phyloP scores from a whole-genome alignment of 1,140 invertebrate species.

The Saccostrea cuccullata region DNA sequence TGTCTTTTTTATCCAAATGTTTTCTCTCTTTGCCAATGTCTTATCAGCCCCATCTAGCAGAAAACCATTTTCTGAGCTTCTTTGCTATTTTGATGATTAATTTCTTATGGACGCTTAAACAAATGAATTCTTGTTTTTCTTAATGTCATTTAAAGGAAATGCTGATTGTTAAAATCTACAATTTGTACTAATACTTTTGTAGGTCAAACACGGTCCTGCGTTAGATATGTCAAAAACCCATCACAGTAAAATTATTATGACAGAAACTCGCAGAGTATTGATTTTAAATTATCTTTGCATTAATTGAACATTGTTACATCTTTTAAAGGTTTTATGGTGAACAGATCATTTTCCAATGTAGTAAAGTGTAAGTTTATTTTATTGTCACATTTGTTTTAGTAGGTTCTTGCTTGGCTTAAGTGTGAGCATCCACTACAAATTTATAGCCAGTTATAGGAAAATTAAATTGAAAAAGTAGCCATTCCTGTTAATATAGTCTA shows the following conservation, averaged over 20 bases:
- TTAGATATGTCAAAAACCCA: not conserved
- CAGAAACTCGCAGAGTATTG: not conserved
- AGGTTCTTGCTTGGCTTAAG: not conserved
- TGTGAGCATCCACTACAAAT: not conserved
- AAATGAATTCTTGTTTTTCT: conserved; percentile 27
- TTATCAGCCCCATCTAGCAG: conserved; percentile 11
- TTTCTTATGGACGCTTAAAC: conserved; percentile 35
- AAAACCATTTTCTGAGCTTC: conserved; percentile 20
- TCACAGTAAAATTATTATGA: not conserved
- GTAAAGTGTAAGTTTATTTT: not conserved
- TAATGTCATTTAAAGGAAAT: conserved; percentile 21
- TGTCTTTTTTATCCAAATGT: conserved; percentile 13
- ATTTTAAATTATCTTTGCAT: conserved; percentile 26
- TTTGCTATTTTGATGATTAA: conserved; percentile 32
- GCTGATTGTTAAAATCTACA: not conserved
- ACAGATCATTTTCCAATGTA: not conserved
- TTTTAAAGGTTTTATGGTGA: not conserved
- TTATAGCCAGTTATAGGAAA: too few relatives aligned
- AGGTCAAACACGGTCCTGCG: not conserved
- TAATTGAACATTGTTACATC: conserved; percentile 30
- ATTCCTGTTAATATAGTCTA: too few relatives aligned
- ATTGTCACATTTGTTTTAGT: not conserved
- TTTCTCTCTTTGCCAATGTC: conserved; percentile 29
- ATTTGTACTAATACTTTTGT: not conserved
- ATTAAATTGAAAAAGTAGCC: too few relatives aligned